phyloP scores from a whole-genome alignment of 2,888 invertebrate genomes.

The Gastracanthus pulcherrimus region DNA sequence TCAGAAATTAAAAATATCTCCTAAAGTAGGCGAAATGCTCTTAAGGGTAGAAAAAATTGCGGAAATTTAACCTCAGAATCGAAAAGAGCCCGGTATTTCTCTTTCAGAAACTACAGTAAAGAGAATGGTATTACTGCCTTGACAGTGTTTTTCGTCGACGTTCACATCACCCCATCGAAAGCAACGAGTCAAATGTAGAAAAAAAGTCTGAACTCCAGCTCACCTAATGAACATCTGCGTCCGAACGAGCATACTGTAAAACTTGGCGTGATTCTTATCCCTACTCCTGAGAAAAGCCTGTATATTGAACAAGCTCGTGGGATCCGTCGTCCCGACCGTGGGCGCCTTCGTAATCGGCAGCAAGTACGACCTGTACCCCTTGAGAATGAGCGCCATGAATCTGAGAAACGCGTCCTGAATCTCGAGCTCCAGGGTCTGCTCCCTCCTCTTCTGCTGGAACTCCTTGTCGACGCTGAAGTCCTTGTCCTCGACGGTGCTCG shows the following conservation, averaged over 20 bases:
- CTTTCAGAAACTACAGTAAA: no score
- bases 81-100: no score
- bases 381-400: conserved; percentile 95
- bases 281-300: conserved; percentile 92
- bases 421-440: conserved; percentile 93
- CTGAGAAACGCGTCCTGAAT: conserved; percentile 98
- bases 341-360: conserved; percentile 96
- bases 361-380: conserved; percentile 92
- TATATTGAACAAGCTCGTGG: conserved; percentile 95
- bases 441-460: conserved; percentile 74
- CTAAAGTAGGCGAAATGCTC: no score
- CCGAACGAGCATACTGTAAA: conserved; percentile 92
- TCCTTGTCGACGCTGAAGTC: conserved; percentile 74
- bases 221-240: conserved; percentile 95
- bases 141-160: no score
- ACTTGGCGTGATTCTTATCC: conserved; percentile 93
- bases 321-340: conserved; percentile 95
- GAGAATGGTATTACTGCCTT: no score
- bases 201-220: no score
- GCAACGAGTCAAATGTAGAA: no score
- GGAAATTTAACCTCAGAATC: no score
- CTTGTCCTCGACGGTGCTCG: conserved; percentile 63
- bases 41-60: no score
- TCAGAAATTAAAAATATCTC: no score
- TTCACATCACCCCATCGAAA: no score